Conservation (phyloP, 2,113 vertebrate species). For the Saccopteryx bilineata region DNA sequence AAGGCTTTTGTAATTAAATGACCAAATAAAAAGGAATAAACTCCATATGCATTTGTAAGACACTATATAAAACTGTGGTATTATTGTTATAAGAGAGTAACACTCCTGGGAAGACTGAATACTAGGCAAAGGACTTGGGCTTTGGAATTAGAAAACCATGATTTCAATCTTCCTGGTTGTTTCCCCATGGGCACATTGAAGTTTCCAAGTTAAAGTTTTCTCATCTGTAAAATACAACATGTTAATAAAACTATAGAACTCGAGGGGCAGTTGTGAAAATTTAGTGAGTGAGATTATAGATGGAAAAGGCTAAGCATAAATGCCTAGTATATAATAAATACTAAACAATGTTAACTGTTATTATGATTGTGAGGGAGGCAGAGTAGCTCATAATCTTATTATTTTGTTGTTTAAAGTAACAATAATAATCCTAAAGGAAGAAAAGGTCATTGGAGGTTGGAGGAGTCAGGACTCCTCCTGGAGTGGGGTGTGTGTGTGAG, state of each 20-base stretch:
- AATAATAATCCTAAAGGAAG: background rate
- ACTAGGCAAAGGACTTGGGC: background rate
- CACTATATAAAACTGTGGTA: background rate
- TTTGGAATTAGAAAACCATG: background rate
- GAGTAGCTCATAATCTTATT: background rate
- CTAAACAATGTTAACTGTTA: background rate
- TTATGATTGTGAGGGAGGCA: background rate
- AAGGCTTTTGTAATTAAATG: background rate
- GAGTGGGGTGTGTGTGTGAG: background rate
- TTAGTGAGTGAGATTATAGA: background rate
- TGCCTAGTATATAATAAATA: background rate
- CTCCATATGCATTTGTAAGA: background rate
- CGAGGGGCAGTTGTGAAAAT: background rate
- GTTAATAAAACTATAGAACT: background rate
- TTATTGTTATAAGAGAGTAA: background rate
- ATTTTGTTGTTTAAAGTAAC: background rate
- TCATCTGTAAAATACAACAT: background rate
- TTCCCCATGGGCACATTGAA: background rate
- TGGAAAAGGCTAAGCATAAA: background rate
- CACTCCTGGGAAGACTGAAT: background rate
- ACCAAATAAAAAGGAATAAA: background rate
- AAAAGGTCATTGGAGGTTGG: background rate
- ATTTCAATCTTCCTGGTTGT: background rate
- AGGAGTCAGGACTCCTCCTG: background rate
- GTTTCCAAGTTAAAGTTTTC: background rate